Evolutionary conservation across 2,797 vertebrate genomes (phyloP).

Genomic region (Lagothrix lagotricha): DNA sequence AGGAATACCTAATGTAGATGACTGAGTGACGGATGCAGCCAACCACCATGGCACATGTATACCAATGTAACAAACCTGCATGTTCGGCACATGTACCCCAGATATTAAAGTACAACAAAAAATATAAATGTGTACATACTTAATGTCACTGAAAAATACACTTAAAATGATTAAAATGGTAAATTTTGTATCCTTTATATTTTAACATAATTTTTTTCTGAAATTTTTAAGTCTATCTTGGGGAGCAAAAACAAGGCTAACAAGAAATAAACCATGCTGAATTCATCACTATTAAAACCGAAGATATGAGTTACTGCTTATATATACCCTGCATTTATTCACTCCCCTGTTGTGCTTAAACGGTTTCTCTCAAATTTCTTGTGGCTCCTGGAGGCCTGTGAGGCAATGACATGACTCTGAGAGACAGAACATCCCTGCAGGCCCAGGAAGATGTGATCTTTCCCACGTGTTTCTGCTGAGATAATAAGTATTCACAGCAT

Average conservation of each 20-base stretch:
- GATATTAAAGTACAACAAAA: too few species aligned
- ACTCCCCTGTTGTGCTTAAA: not conserved
- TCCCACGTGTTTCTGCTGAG: conserved; percentile 69
- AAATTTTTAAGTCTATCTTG: not conserved
- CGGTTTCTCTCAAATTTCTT: not conserved
- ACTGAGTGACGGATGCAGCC: too few species aligned
- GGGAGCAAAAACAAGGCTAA: not conserved
- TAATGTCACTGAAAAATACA: not conserved
- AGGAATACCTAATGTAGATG: too few species aligned
- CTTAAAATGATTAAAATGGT: not conserved
- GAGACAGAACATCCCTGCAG: not conserved
- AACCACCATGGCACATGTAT: too few species aligned
- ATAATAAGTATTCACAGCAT: conserved; percentile 77
- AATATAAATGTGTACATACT: not conserved
- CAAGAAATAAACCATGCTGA: not conserved
- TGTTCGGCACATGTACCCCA: too few species aligned
- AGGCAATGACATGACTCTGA: not conserved
- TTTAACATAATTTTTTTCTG: not conserved
- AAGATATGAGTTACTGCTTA: not conserved
- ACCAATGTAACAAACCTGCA: too few species aligned
- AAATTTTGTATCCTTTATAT: not conserved
- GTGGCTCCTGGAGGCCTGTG: not conserved
- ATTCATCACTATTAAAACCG: not conserved
- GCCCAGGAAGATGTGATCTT: conserved; percentile 35
- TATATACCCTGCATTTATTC: not conserved